Conservation (phyloP, 2,888 invertebrate species). For the Caenorhabditis sp. region DNA sequence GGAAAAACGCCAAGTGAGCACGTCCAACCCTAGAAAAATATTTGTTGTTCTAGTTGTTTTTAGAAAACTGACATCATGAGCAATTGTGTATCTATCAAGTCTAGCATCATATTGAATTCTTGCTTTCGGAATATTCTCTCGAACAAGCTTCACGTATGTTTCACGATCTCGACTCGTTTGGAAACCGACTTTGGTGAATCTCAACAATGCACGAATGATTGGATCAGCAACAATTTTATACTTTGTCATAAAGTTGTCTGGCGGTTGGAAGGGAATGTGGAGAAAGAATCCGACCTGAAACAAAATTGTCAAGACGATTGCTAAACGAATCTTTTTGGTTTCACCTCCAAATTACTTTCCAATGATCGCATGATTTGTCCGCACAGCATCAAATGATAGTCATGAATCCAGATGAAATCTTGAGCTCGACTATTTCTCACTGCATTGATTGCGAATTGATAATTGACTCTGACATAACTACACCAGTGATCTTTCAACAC, state of each 20-base stretch:
- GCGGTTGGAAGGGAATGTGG: conserved; percentile 66
- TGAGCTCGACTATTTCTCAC: conserved; percentile 63
- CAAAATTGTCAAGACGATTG: no score
- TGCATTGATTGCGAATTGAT: conserved; percentile 64
- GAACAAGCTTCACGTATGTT: conserved; percentile 55
- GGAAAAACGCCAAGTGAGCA: conserved; percentile 66
- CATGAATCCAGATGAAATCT: conserved; percentile 68
- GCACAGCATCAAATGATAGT: conserved; percentile 65
- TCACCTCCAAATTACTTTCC: conserved; percentile 61
- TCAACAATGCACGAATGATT: conserved; percentile 57
- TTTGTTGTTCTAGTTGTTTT: no score
- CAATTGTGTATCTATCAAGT: conserved; percentile 55
- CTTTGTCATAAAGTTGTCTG: conserved; percentile 62
- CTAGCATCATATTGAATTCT: conserved; percentile 54
- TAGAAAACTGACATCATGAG: conserved; percentile 45
- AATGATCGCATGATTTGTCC: conserved; percentile 64
- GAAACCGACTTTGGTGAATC: conserved; percentile 66
- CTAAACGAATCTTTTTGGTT: no score
- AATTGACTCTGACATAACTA: conserved; percentile 64
- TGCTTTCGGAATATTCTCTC: conserved; percentile 46
- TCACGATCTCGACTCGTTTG: conserved; percentile 63
- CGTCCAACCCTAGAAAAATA: conserved; percentile 50
- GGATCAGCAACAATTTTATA: conserved; percentile 59
- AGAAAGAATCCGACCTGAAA: conserved; percentile 63
- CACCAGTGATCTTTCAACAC: conserved; percentile 57